These are phyloP conservation scores for Scotopteryx bipunctaria DNA, from an alignment of 2,888 invertebrate genomes.

Conservation along the genomic window DNA sequence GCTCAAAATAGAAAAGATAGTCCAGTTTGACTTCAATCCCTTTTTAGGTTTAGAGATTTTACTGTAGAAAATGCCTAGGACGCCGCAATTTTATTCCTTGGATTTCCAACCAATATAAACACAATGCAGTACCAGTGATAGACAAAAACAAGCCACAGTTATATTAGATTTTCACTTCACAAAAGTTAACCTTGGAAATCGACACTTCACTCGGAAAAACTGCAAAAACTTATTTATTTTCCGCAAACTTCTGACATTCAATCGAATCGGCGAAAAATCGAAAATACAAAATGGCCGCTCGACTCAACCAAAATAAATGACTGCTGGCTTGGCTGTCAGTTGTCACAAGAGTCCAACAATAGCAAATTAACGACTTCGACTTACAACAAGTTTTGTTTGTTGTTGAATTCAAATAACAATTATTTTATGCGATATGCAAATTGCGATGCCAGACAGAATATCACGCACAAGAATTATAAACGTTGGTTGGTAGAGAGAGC, in stretches of 20 bases:
- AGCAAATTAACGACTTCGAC: conserved; percentile 21
- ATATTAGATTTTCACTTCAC: background rate
- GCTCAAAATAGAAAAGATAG: background rate
- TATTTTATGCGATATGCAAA: conserved; percentile 21
- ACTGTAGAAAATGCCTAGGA: conserved; percentile 3
- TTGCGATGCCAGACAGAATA: conserved; percentile 2
- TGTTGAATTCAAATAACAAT: conserved; percentile 18
- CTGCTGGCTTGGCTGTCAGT: conserved; percentile 19
- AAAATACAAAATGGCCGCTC: conserved; percentile 77
- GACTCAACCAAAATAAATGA: conserved; percentile 55
- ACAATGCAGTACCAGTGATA: conserved; percentile 8
- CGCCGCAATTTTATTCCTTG: conserved; percentile 22
- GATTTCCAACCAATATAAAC: conserved; percentile 17
- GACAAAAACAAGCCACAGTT: conserved; percentile 20
- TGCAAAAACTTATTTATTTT: conserved; percentile 48
- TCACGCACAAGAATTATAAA: no score
- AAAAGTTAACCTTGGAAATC: conserved; percentile 8
- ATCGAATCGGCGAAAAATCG: conserved; percentile 48
- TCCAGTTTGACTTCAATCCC: background rate
- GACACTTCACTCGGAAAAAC: conserved; percentile 26
- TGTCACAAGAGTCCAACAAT: conserved; percentile 37
- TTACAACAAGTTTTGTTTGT: conserved; percentile 18
- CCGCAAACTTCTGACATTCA: conserved; percentile 58
- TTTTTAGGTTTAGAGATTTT: background rate
- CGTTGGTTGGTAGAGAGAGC: no score